A percentile compares a stretch with the other conserved stretches of the same genome.
phyloP scores from a whole-genome alignment of 2,113 vertebrate species.

The Parus major region DNA sequence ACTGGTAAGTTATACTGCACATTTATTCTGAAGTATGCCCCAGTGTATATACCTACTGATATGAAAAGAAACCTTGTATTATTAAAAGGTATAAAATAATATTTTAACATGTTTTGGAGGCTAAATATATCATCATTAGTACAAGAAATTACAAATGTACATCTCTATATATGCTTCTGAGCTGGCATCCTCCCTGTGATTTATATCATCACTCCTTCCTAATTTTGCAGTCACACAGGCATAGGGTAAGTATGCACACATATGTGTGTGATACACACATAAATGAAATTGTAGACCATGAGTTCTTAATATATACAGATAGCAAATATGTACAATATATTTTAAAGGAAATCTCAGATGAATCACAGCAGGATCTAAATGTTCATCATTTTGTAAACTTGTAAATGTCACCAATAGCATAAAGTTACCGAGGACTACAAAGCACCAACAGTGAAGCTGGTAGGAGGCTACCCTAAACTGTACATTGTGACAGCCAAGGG shows the following conservation, averaged over 20 bases:
- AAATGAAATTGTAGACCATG: neutral
- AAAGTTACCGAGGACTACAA: neutral
- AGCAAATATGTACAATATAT: neutral
- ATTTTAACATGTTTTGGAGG: neutral
- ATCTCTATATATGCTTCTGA: neutral
- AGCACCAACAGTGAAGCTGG: neutral
- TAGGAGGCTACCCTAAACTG: neutral
- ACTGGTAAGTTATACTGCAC: neutral
- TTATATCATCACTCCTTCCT: neutral
- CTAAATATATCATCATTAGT: neutral
- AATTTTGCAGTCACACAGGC: neutral
- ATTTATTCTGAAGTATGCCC: neutral
- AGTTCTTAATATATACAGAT: neutral
- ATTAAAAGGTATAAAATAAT: neutral
- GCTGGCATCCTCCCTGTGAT: neutral
- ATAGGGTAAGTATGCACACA: accelerated
- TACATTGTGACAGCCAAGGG: neutral
- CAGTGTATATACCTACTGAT: neutral
- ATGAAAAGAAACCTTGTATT: neutral
- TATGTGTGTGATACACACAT: accelerated
- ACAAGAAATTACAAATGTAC: neutral
- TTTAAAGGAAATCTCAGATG: neutral
- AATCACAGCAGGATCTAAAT: neutral
- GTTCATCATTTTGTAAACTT: neutral
- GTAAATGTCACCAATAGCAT: neutral